A percentile compares a stretch with the other conserved stretches of the same genome.
phyloP scores from a whole-genome alignment of 2,113 vertebrate species.

The Clarias gariepinus region DNA sequence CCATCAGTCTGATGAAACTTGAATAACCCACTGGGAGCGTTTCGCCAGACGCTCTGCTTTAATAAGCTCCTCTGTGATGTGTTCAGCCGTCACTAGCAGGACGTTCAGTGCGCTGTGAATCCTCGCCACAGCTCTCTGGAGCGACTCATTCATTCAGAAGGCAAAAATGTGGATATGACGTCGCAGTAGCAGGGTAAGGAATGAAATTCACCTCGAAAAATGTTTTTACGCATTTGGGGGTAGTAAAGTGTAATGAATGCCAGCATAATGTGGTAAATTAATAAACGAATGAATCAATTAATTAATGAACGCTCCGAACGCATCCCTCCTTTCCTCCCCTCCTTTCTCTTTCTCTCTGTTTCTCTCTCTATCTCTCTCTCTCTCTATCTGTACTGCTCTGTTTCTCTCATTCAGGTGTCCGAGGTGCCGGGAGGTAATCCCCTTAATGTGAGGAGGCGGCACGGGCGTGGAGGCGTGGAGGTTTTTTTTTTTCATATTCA shows the following conservation, averaged over 20 bases:
- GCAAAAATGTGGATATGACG: neutral
- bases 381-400: conserved; percentile 26
- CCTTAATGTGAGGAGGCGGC: conserved; percentile 93
- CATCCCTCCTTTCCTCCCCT: neutral
- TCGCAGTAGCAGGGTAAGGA: neutral
- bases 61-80: neutral
- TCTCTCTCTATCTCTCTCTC: conserved; percentile 39
- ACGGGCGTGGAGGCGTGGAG: conserved; percentile 83
- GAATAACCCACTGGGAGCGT: neutral
- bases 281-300: neutral
- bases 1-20: neutral
- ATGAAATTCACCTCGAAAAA: neutral
- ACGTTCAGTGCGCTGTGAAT: neutral
- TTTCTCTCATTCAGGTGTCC: conserved; percentile 35
- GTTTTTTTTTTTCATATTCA: conserved; percentile 80
- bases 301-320: neutral
- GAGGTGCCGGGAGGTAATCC: conserved; percentile 84
- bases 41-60: neutral
- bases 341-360: neutral
- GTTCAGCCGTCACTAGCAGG: neutral
- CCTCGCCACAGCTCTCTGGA: neutral
- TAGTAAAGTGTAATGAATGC: neutral
- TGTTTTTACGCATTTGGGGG: neutral
- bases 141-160: neutral
- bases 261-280: neutral